These are phyloP conservation scores for Ciconia maguari DNA, from an alignment of 2,113 vertebrate genomes.

Conservation along the genomic window DNA sequence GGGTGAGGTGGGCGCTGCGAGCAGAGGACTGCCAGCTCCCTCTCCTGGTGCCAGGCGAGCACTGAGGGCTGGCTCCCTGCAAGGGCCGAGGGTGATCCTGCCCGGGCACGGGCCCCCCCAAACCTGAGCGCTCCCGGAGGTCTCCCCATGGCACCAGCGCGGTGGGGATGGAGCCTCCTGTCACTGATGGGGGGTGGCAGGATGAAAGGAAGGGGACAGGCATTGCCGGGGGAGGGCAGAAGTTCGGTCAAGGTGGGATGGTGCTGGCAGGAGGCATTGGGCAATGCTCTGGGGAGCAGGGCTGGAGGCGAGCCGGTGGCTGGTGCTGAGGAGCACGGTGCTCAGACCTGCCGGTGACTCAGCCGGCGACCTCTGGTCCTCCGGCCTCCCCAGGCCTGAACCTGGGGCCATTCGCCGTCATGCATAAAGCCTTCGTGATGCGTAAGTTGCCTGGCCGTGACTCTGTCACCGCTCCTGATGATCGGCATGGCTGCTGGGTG, in stretches of 20 bases:
- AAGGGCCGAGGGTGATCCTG: not conserved
- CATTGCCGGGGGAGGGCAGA: not conserved
- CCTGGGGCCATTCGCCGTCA: not conserved
- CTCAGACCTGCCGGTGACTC: not conserved
- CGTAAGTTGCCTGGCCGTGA: not conserved
- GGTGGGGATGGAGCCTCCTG: not conserved
- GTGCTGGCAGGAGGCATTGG: not conserved
- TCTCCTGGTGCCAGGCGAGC: accelerated
- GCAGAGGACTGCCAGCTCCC: not conserved
- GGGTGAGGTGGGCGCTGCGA: accelerated
- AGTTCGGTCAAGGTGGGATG: not conserved
- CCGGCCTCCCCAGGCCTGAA: not conserved
- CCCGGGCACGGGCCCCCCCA: not conserved
- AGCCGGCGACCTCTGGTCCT: not conserved
- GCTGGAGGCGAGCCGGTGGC: not conserved
- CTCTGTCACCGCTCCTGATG: not conserved
- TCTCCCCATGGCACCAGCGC: not conserved
- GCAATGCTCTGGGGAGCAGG: not conserved
- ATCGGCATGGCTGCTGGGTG: not conserved
- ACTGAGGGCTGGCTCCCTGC: not conserved
- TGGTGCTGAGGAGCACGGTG: not conserved
- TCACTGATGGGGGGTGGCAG: not conserved
- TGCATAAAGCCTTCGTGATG: accelerated
- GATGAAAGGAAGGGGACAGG: not conserved
- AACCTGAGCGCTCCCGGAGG: accelerated